Conservation (phyloP, 2,113 vertebrate genomes). For the Pseudorasbora parva region DNA sequence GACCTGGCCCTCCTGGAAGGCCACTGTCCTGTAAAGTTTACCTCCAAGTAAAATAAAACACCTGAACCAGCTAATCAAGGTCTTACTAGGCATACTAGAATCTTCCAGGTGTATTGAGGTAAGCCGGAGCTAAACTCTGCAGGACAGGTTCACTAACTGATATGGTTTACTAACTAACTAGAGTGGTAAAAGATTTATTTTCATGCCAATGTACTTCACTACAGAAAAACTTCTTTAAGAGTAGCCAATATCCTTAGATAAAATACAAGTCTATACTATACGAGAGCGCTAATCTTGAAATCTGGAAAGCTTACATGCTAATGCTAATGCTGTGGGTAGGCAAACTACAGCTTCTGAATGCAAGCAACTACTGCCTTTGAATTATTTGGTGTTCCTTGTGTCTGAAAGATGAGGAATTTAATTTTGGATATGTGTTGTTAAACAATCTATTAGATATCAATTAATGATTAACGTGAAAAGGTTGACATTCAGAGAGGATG, state of each 20-base stretch:
- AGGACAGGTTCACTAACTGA: too few species aligned
- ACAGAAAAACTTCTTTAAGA: not conserved
- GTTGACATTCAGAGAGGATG: constrained; percentile 29
- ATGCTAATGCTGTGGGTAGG: not conserved
- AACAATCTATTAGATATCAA: constrained; percentile 30
- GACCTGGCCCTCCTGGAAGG: too few species aligned
- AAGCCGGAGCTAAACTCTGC: too few species aligned
- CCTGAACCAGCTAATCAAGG: too few species aligned
- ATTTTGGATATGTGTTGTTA: constrained; percentile 34
- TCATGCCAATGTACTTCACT: not conserved
- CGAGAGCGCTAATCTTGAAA: not conserved
- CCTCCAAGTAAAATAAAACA: too few species aligned
- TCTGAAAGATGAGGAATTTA: constrained; percentile 23
- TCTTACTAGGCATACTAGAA: too few species aligned
- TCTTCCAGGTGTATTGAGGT: too few species aligned
- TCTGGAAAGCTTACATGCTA: not conserved
- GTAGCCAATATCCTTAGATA: not conserved
- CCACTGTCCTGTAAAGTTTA: too few species aligned
- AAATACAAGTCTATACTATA: not conserved
- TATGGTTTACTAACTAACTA: too few species aligned
- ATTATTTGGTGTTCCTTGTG: constrained; percentile 35
- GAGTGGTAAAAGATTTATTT: not conserved
- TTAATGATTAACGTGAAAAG: constrained; percentile 22
- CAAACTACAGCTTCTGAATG: not conserved
- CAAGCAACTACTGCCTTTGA: constrained; percentile 36